These are phyloP conservation scores for Acrobasis suavella DNA, from an alignment of 2,888 invertebrate genomes.

Conservation along the genomic window DNA sequence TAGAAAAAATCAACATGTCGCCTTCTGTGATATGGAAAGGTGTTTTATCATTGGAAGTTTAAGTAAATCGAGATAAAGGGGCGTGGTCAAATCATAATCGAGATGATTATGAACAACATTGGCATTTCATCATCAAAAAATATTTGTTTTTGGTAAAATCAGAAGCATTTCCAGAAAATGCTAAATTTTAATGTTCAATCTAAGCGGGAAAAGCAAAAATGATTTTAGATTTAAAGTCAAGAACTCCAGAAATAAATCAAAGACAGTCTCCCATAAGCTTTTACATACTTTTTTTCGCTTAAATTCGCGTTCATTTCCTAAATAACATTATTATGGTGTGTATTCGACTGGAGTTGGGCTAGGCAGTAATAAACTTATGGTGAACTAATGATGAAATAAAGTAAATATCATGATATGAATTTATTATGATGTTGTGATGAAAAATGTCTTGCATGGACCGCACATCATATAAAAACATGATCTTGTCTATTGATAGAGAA, in stretches of 20 bases:
- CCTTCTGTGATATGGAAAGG: slow-evolving; percentile 71
- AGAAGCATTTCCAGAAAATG: background rate
- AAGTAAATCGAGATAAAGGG: slow-evolving; percentile 56
- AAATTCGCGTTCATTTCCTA: too few relatives aligned
- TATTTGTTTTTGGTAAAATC: background rate
- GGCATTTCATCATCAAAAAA: slow-evolving; percentile 1
- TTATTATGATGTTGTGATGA: too few relatives aligned
- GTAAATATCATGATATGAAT: too few relatives aligned
- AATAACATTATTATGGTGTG: too few relatives aligned
- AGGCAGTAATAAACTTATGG: too few relatives aligned
- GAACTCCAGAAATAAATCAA: too few relatives aligned
- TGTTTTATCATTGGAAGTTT: slow-evolving; percentile 71
- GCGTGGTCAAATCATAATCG: slow-evolving; percentile 58
- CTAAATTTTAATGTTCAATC: background rate
- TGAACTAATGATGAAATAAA: too few relatives aligned
- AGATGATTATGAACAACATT: slow-evolving; percentile 46
- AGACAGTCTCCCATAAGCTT: too few relatives aligned
- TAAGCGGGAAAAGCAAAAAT: background rate
- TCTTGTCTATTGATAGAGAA: background rate
- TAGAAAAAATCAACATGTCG: slow-evolving; percentile 83
- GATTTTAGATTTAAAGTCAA: too few relatives aligned
- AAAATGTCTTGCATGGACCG: background rate
- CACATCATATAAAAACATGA: background rate
- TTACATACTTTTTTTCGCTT: too few relatives aligned
- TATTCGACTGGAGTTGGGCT: too few relatives aligned